Evolutionary conservation across 2,888 invertebrate genomes (phyloP).

Genomic region (Eurytoma adleriae): DNA sequence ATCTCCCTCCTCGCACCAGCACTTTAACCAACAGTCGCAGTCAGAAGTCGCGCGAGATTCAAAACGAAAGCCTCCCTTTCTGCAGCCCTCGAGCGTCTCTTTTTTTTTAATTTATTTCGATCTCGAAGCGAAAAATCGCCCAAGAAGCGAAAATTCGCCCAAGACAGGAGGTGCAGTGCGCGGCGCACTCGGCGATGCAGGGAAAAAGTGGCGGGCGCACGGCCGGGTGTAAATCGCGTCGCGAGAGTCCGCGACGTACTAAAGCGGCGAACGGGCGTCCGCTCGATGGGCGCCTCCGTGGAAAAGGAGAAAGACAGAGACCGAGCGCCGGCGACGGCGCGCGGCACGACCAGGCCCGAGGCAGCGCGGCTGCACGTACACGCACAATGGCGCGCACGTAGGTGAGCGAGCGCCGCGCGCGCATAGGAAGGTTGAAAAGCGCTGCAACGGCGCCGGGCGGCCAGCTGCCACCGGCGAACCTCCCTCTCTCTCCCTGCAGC

Average conservation of each 20-base stretch:
- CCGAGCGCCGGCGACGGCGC: conserved; percentile 10
- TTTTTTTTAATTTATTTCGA: no score
- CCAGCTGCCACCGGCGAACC: conserved; percentile 1
- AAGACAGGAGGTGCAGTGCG: background rate
- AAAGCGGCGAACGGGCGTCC: conserved; percentile 45
- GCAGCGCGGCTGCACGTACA: background rate
- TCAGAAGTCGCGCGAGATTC: background rate
- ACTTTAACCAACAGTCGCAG: background rate
- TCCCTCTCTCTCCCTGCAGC: background rate
- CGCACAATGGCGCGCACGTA: background rate
- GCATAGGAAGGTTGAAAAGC: conserved; percentile 9
- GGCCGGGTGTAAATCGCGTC: conserved; percentile 50
- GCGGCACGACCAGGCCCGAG: background rate
- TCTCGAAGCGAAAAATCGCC: background rate
- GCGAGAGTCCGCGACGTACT: conserved; percentile 62
- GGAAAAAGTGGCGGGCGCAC: background rate
- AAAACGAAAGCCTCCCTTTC: no score
- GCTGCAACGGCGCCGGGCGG: conserved; percentile 34
- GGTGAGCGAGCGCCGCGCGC: background rate
- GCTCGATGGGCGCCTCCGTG: conserved; percentile 33
- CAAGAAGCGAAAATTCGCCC: conserved; percentile 5
- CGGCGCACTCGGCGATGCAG: background rate
- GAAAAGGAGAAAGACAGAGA: conserved; percentile 19
- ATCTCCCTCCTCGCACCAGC: background rate
- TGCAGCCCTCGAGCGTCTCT: background rate